A percentile compares a stretch with the other conserved stretches of the same genome.
Conservation (phyloP, 35 echinoderm and acorn worm genomes). For the Hemicentrotus pulcherrimus region DNA sequence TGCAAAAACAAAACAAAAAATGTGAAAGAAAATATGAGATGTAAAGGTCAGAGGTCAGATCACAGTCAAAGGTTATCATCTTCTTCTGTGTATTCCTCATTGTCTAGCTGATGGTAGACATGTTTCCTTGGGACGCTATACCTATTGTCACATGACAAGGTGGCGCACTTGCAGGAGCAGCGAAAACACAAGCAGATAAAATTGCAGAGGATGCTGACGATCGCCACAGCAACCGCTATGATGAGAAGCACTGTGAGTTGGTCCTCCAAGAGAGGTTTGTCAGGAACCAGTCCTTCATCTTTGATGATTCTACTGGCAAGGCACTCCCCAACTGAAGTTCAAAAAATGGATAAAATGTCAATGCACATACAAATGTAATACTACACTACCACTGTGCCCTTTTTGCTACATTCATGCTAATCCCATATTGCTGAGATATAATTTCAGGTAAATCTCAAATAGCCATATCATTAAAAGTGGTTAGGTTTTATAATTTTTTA, state of each 20-base stretch:
- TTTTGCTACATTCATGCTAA: no score
- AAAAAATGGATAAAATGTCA: neutral
- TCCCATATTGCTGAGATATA: no score
- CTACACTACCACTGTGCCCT: no score
- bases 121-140: neutral
- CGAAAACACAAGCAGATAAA: slow-evolving; percentile 73
- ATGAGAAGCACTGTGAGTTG: slow-evolving; percentile 57
- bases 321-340: slow-evolving; percentile 76
- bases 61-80: slow-evolving; percentile 23
- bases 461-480: no score
- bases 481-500: no score
- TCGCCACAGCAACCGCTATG: slow-evolving; percentile 36
- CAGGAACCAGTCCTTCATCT: slow-evolving; percentile 42
- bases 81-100: slow-evolving; percentile 31
- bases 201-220: slow-evolving; percentile 79
- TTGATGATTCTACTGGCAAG: slow-evolving; percentile 63
- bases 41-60: slow-evolving; percentile 3
- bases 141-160: slow-evolving; percentile 9
- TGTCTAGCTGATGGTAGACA: slow-evolving; percentile 21
- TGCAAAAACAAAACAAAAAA: neutral
- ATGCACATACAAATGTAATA: no score
- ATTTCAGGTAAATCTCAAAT: no score
- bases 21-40: neutral
- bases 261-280: slow-evolving; percentile 59
- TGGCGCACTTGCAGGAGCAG: slow-evolving; percentile 59